phyloP scores from a whole-genome alignment of 2,888 invertebrate genomes.

The Perdita meconis region DNA sequence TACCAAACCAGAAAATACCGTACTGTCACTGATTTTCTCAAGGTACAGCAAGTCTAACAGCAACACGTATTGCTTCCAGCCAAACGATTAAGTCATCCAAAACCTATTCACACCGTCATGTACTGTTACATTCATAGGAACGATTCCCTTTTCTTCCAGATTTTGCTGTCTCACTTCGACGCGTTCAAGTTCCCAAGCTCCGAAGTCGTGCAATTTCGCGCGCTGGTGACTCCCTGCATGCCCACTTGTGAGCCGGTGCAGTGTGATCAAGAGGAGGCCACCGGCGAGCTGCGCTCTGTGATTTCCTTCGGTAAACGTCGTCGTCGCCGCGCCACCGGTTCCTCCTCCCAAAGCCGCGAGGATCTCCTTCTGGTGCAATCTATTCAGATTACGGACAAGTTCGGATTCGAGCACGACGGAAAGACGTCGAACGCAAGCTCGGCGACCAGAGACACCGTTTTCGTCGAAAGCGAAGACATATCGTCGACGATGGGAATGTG shows the following conservation, averaged over 20 bases:
- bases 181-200: constrained; percentile 98
- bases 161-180: constrained; percentile 95
- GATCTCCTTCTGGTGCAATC: constrained; percentile 95
- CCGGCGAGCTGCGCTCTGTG: constrained; percentile 92
- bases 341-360: constrained; percentile 88
- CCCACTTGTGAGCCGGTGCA: constrained; percentile 96
- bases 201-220: constrained; percentile 97
- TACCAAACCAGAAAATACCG: too few relatives aligned
- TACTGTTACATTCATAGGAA: background rate
- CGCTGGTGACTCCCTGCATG: constrained; percentile 97
- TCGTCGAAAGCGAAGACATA: constrained; percentile 87
- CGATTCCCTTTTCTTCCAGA: constrained; percentile 85
- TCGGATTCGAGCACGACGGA: constrained; percentile 90
- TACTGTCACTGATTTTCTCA: too few relatives aligned
- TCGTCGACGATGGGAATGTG: constrained; percentile 86
- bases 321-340: constrained; percentile 85
- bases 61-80: background rate
- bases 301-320: constrained; percentile 93
- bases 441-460: constrained; percentile 89
- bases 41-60: background rate
- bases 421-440: constrained; percentile 75
- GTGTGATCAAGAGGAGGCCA: constrained; percentile 93
- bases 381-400: constrained; percentile 96
- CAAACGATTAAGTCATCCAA: background rate
- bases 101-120: background rate